Conservation (phyloP, 1,140 invertebrate species). For the Euwallacea similis region DNA sequence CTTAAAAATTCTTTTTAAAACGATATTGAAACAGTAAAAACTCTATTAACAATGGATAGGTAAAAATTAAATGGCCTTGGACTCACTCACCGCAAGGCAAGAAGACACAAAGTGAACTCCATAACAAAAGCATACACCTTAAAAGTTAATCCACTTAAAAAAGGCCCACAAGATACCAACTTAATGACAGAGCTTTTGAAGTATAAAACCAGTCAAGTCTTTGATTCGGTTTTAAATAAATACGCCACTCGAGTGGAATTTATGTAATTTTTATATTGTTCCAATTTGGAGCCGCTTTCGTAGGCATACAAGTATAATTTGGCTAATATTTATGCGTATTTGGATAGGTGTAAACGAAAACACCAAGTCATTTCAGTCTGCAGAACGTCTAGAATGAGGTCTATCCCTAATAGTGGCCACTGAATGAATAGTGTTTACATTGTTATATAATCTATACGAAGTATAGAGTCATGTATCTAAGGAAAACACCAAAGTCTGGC, state of each 20-base stretch:
- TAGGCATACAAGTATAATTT: constrained; percentile 5
- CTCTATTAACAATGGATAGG: no score
- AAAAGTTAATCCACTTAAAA: constrained; percentile 36
- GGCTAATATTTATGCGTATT: constrained; percentile 23
- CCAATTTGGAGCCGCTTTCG: no score
- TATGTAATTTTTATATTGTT: no score
- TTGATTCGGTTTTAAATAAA: no score
- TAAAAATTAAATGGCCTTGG: constrained; percentile 26
- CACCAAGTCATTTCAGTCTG: constrained; percentile 35
- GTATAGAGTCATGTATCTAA: constrained; percentile 34
- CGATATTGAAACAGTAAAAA: no score
- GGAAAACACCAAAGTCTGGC: constrained; percentile 26
- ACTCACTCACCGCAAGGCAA: constrained; percentile 23
- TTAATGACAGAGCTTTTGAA: constrained; percentile 35
- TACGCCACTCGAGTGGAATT: no score
- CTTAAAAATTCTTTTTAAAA: no score
- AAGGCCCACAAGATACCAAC: constrained; percentile 33
- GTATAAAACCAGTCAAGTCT: constrained; percentile 8
- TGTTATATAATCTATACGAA: constrained; percentile 33
- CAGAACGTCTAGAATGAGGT: constrained; percentile 30
- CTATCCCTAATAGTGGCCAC: constrained; percentile 32
- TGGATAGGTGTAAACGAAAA: constrained; percentile 31
- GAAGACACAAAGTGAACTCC: constrained; percentile 29
- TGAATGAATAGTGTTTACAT: constrained; percentile 37
- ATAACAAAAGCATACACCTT: constrained; percentile 24